phyloP scores from a whole-genome alignment of 2,888 invertebrate species.

The Cataglyphis cursor region DNA sequence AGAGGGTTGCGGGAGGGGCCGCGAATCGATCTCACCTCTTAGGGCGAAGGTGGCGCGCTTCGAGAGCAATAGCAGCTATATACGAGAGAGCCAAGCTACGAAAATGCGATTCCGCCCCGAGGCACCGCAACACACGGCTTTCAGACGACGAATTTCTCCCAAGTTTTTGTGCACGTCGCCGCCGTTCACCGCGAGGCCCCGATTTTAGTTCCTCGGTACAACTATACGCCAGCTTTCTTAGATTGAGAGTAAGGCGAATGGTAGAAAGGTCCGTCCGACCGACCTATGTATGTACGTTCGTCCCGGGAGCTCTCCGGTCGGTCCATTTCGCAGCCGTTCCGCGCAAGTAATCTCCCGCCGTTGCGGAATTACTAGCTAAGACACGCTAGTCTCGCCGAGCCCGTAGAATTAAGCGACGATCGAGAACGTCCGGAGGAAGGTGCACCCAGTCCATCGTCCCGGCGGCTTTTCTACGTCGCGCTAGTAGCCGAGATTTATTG shows the following conservation, averaged over 20 bases:
- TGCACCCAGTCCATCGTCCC: constrained; percentile 41
- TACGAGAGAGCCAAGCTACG: constrained; percentile 60
- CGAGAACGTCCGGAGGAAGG: constrained; percentile 50
- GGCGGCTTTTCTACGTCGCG: constrained; percentile 66
- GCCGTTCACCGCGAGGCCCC: constrained; percentile 32
- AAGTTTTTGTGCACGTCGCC: constrained; percentile 51
- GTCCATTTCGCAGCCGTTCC: constrained; percentile 71
- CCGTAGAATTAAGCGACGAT: constrained; percentile 71
- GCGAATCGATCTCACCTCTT: constrained; percentile 70
- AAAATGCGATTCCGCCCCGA: constrained; percentile 75
- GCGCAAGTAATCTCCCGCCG: constrained; percentile 70
- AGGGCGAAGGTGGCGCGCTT: constrained; percentile 63
- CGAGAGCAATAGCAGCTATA: constrained; percentile 67
- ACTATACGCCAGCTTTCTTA: constrained; percentile 56
- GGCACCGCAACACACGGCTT: constrained; percentile 62
- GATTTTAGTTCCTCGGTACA: constrained; percentile 43
- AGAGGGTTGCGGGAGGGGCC: constrained; percentile 58
- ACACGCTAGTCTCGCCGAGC: constrained; percentile 43
- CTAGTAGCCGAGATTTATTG: constrained; percentile 69
- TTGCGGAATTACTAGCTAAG: constrained; percentile 35
- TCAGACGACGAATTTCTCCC: constrained; percentile 63
- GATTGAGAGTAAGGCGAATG: constrained; percentile 59
- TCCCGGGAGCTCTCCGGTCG: constrained; percentile 29
- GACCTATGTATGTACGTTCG: neutral
- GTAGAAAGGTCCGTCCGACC: neutral